Conservation (phyloP, 1,140 invertebrate species). For the Reticulitermes speratus region DNA sequence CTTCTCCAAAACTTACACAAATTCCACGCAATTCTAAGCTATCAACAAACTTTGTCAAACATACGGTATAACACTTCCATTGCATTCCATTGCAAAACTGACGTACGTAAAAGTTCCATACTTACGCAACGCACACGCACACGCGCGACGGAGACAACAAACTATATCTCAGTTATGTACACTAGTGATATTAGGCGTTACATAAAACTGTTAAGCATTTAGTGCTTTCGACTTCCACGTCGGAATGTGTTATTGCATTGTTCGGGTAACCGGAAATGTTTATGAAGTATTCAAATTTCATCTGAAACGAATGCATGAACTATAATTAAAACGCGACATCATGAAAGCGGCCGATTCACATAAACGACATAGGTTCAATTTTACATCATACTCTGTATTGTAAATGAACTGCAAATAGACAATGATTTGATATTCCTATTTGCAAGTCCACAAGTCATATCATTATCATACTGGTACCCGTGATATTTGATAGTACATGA, state of each 20-base stretch:
- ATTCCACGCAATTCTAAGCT: too few relatives aligned
- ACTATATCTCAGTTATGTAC: too few relatives aligned
- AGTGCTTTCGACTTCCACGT: too few relatives aligned
- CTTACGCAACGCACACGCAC: too few relatives aligned
- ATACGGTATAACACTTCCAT: too few relatives aligned
- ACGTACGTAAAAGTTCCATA: too few relatives aligned
- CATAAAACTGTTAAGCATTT: too few relatives aligned
- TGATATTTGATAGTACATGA: background rate
- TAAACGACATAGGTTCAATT: background rate
- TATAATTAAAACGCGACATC: background rate
- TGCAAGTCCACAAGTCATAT: background rate
- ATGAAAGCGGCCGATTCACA: background rate
- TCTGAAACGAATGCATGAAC: background rate
- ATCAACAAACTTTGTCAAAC: too few relatives aligned
- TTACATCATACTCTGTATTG: background rate
- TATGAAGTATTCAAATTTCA: background rate
- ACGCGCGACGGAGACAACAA: too few relatives aligned
- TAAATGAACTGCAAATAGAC: slow-evolving; percentile 7
- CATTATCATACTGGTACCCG: background rate
- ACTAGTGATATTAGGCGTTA: too few relatives aligned
- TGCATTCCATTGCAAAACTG: too few relatives aligned
- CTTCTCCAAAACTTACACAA: too few relatives aligned
- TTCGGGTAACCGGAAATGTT: background rate
- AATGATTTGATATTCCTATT: slow-evolving; percentile 5
- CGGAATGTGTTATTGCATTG: background rate